Base-by-base conservation (phyloP, 2,113 vertebrate genomes). In the human (Homo sapiens) region DNA sequence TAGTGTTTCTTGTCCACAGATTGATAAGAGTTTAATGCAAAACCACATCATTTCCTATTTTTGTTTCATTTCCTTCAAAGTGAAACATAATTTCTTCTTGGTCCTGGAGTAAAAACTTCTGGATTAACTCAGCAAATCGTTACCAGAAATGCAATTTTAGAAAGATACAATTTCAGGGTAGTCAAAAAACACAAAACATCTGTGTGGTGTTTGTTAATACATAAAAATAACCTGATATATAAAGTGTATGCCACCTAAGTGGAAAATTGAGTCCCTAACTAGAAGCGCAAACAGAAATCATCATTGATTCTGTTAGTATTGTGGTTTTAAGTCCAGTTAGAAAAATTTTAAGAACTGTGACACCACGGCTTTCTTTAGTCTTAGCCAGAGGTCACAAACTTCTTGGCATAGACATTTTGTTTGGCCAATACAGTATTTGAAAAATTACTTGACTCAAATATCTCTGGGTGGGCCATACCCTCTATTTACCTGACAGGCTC, bases 81-180 rank as follows among this genome's bases (percentile, higher is more conserved):
- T 95, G 90, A 98, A 98, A 86, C 78, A 89, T 90, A 85, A 94
- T 16, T 79, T 18, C 94, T 81, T 59, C 48, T 92, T 97, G 92
- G 97, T 94, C 64, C 89, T 90, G 8, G 85, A 13, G 95, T 61
- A 93, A 57, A 86, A 83, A 98, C 91, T 96, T 97, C 90, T 97
- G 93, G 78, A 98, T 98, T 95, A 98, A 98, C 66, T 86, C 98
- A 98, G 81, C 79, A 98, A 97, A 97, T 96, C 0, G 23, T 96
- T 98, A 98, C 95, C 98, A 97, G 98, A 96, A 95, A 98, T 80
- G 59, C 35, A 94, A 95, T 80, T 98, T 98, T 98, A 95, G 55
- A 97, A 96, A 97, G 97, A 61, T 61, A 95, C 48, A 94, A 97
- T 96, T 97, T 5, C 0, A 97, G 52, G 50, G 82, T 95, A 95